phyloP scores from a whole-genome alignment of 2,797 vertebrate genomes.

The Diceros bicornis region DNA sequence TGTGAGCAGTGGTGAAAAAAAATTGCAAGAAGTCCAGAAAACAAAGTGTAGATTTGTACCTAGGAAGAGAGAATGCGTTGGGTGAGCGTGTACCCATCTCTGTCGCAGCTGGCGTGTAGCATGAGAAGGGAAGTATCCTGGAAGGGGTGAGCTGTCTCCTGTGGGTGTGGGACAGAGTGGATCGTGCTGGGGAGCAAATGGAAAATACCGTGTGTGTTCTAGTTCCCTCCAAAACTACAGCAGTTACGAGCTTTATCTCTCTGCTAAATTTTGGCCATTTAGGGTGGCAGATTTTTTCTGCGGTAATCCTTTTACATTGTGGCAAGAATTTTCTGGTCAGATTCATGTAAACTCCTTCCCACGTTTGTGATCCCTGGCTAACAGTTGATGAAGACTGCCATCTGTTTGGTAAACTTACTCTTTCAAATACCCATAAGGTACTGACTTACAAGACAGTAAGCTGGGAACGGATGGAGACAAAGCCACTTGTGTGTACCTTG shows the following conservation, averaged over 20 bases:
- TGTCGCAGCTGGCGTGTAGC: not conserved
- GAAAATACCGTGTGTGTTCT: not conserved
- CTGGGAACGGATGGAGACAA: not conserved
- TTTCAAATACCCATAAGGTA: constrained; percentile 53
- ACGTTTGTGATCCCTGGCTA: constrained; percentile 46
- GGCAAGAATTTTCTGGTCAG: constrained; percentile 53
- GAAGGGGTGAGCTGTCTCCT: not conserved
- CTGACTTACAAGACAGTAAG: constrained; percentile 41
- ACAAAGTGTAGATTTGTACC: not conserved
- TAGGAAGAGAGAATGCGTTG: not conserved
- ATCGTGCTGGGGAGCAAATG: not conserved
- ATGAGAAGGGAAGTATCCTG: not conserved
- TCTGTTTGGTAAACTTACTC: constrained; percentile 48
- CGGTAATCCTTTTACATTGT: not conserved
- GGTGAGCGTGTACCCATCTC: not conserved
- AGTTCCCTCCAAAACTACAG: not conserved
- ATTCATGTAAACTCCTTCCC: constrained; percentile 32
- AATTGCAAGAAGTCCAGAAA: not conserved
- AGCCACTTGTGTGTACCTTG: not conserved
- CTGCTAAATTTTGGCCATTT: not conserved
- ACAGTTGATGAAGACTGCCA: constrained; percentile 36
- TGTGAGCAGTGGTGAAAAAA: not conserved
- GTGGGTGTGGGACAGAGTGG: not conserved
- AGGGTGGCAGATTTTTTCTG: not conserved
- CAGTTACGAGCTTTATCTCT: constrained; percentile 1